A percentile compares a stretch with the other conserved stretches of the same genome.
phyloP scores from a whole-genome alignment of 2,797 vertebrate genomes.

The Alosa sapidissima region DNA sequence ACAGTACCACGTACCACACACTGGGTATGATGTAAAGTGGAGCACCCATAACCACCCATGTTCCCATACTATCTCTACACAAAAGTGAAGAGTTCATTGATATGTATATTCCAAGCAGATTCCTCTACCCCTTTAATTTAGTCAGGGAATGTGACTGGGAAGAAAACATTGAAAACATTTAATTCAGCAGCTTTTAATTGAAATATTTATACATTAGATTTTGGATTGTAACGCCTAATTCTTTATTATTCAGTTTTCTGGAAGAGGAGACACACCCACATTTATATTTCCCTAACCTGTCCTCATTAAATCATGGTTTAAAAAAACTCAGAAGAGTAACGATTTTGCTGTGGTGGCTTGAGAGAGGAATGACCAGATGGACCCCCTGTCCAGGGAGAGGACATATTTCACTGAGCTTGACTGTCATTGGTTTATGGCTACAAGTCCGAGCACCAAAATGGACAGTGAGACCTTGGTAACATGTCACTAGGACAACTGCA shows the following conservation, averaged over 20 bases:
- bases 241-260: not conserved
- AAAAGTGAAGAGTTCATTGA: not conserved
- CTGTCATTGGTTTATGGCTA: constrained; percentile 51
- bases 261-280: not conserved
- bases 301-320: not conserved
- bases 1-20: too few relatives aligned
- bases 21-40: not conserved
- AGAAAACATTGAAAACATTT: not conserved
- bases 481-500: constrained; percentile 66
- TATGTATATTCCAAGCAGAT: too few relatives aligned
- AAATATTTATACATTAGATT: not conserved
- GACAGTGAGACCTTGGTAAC: constrained; percentile 70
- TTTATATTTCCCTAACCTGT: not conserved
- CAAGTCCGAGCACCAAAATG: constrained; percentile 54
- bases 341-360: not conserved
- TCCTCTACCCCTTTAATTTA: not conserved
- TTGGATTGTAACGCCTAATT: not conserved
- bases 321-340: not conserved
- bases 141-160: not conserved
- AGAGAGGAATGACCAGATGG: not conserved
- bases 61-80: not conserved
- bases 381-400: not conserved
- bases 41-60: not conserved
- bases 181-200: not conserved
- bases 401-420: constrained; percentile 41